Evolutionary conservation across 1,140 invertebrate genomes (phyloP), one percentile per base, ranked within the genome.

Genomic region (Drosophila pseudoananassae): DNA sequence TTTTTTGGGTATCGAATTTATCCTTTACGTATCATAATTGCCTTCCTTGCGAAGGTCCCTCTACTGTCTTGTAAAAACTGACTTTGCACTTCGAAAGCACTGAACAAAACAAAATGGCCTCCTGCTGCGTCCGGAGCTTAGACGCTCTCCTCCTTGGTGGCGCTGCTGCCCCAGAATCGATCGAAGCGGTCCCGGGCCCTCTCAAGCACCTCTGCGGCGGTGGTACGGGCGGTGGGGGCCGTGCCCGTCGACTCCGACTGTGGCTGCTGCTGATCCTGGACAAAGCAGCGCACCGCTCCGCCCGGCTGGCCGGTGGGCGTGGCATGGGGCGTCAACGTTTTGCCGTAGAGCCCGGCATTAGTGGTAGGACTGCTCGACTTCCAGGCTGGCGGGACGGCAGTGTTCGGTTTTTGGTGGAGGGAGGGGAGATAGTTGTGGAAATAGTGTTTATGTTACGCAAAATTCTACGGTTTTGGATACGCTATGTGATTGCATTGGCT

Each of bases 111-210:
- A 36, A 36, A 36, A 12, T 4, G 10, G 33, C 33, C 12, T 10
- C 33, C 10, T 36, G 31, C 47, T 46, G 7, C 25, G 31, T 43
- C 15, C 8, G 14, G 33, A 27, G 27, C 49, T 46, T 92, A 92
- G 58, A 91, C 91, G 73, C 76, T 90, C 57, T 90, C 91, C 70
- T 92, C 92, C 68, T 91, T 92, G 63, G 51, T 90, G 61, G 65
- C 77, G 55, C 45, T 79, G 70, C 49, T 68, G 54, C 95, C 95
- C 97, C 97, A 98, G 92, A 97, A 97, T 80, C 97, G 95, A 92
- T 97, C 96, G 81, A 97, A 97, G 61, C 96, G 94, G 90, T 95
- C 96, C 60, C 95, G 94, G 68, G 97, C 96, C 79, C 95, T 95
- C 85, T 97, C 96, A 23, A 97, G 92, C 23, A 96, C 95, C 78